These are phyloP conservation scores for Drosophila paulistorum DNA, from an alignment of 1,140 invertebrate genomes.

Conservation along the genomic window DNA sequence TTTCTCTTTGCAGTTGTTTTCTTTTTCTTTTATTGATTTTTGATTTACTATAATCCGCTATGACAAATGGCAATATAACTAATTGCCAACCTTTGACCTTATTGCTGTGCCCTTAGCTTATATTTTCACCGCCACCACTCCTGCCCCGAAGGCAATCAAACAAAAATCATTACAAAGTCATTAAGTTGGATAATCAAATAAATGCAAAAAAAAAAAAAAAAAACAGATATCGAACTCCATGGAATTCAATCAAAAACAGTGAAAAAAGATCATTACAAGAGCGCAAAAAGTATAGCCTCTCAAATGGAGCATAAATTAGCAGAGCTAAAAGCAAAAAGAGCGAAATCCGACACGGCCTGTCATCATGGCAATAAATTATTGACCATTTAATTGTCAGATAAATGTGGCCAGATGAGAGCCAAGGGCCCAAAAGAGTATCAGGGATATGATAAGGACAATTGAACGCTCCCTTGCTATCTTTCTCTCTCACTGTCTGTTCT, in stretches of 20 bases:
- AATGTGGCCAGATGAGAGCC: constrained; percentile 6
- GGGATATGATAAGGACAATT: constrained; percentile 53
- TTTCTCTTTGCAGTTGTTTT: not conserved
- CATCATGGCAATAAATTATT: constrained; percentile 39
- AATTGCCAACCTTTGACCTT: constrained; percentile 56
- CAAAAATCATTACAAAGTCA: constrained; percentile 69
- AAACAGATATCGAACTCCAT: constrained; percentile 26
- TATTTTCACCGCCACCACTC: constrained; percentile 24
- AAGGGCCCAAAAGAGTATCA: constrained; percentile 24
- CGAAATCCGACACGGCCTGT: constrained; percentile 25
- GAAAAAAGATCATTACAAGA: constrained; percentile 20
- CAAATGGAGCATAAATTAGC: constrained; percentile 20
- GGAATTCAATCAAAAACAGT: constrained; percentile 56
- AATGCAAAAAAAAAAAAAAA: constrained; percentile 61
- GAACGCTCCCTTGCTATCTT: not conserved
- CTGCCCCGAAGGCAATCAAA: constrained; percentile 51
- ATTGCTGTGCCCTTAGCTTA: constrained; percentile 47
- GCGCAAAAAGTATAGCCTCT: constrained; percentile 18
- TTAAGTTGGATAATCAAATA: constrained; percentile 66
- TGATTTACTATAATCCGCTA: constrained; percentile 26
- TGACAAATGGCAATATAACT: constrained; percentile 24
- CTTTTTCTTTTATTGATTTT: constrained; percentile 41
- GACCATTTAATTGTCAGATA: constrained; percentile 52
- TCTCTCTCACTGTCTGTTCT: not conserved
- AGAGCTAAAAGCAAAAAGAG: not conserved